Evolutionary conservation across 1,140 invertebrate genomes (phyloP).

Genomic region (Probaryconus sp.): DNA sequence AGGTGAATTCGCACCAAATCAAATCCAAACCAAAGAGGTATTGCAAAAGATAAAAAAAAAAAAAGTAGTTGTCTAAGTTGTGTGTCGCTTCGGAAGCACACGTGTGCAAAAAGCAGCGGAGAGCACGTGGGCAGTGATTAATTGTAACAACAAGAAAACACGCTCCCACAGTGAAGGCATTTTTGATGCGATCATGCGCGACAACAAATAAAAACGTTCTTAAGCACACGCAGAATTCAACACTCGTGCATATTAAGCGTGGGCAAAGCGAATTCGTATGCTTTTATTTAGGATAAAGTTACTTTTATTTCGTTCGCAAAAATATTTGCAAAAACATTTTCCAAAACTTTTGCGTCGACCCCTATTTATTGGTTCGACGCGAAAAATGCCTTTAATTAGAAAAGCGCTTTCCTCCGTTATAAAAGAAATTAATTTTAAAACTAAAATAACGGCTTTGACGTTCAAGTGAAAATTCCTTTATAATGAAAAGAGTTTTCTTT

Average conservation of each 20-base stretch:
- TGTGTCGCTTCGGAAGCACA: constrained; percentile 51
- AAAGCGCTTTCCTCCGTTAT: too few species aligned
- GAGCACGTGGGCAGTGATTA: constrained; percentile 65
- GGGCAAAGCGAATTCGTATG: not conserved
- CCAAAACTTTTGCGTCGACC: too few species aligned
- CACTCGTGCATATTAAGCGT: constrained; percentile 3
- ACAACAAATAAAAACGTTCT: constrained; percentile 31
- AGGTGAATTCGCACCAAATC: constrained; percentile 12
- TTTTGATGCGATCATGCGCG: constrained; percentile 56
- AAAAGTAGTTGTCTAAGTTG: constrained; percentile 52
- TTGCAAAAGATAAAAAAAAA: too few species aligned
- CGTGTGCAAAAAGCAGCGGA: constrained; percentile 51
- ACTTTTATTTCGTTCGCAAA: too few species aligned
- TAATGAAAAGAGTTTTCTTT: too few species aligned
- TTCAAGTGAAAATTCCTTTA: too few species aligned
- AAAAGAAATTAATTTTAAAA: too few species aligned
- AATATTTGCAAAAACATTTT: too few species aligned
- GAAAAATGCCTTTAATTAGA: too few species aligned
- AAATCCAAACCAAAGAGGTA: constrained; percentile 26
- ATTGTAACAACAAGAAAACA: constrained; percentile 64
- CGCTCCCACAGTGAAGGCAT: constrained; percentile 52
- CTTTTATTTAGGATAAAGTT: too few species aligned
- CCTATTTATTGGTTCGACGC: too few species aligned
- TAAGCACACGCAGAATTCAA: constrained; percentile 30
- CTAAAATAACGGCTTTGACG: too few species aligned